Percentiles rank a stretch among this genome's conserved stretches.
Conservation (phyloP, 2,888 invertebrate species). For the Agrochola lychnidis region DNA sequence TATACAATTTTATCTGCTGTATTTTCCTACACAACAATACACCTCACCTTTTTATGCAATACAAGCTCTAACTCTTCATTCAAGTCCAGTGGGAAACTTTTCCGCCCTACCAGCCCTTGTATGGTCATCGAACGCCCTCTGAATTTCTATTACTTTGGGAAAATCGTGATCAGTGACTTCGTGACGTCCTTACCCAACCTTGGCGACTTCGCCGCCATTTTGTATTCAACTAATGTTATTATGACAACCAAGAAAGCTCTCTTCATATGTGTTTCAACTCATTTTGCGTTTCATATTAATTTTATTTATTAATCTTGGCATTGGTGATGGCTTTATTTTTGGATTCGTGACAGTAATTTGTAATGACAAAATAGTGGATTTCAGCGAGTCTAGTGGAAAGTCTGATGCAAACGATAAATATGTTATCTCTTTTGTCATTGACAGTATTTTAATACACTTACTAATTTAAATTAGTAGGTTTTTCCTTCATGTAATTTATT, state of each 20-base stretch:
- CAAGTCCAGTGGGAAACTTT: slow-evolving; percentile 50
- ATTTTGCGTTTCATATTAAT: slow-evolving; percentile 61
- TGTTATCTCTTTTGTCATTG: slow-evolving; percentile 7
- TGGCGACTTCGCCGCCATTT: slow-evolving; percentile 69
- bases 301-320: slow-evolving; percentile 67
- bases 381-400: slow-evolving; percentile 2
- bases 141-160: slow-evolving; percentile 67
- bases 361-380: slow-evolving; percentile 37
- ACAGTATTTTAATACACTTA: neutral
- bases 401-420: slow-evolving; percentile 1
- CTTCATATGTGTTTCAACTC: slow-evolving; percentile 62
- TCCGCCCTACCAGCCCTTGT: slow-evolving; percentile 60
- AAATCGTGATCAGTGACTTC: slow-evolving; percentile 70
- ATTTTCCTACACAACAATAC: slow-evolving; percentile 16
- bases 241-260: slow-evolving; percentile 74
- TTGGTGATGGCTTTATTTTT: slow-evolving; percentile 53
- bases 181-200: slow-evolving; percentile 82
- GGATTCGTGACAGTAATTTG: slow-evolving; percentile 47
- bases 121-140: slow-evolving; percentile 47
- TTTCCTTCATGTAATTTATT: neutral
- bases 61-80: slow-evolving; percentile 64
- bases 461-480: neutral
- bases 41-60: slow-evolving; percentile 17
- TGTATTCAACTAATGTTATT: slow-evolving; percentile 72
- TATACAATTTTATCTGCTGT: slow-evolving; percentile 18